Evolutionary conservation across 2,113 vertebrate genomes (phyloP), one percentile per base, ranked within the genome.

Genomic region (Uria aalge): DNA sequence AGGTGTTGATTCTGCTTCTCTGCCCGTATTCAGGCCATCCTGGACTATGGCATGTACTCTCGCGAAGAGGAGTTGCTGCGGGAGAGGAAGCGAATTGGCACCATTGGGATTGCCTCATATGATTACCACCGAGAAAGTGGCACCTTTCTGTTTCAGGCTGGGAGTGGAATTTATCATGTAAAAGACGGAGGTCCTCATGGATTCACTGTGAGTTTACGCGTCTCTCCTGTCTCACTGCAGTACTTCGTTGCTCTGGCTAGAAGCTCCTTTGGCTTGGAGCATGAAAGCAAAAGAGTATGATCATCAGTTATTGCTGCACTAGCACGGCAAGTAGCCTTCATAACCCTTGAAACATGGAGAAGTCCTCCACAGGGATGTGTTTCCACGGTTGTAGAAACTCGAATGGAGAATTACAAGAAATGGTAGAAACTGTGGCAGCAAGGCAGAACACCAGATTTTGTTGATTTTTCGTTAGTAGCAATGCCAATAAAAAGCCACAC

Each of bases 31-130:
- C 90, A 98, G 98, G 98, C 98, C 52, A 96, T 98, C 85, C 97
- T 98, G 84, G 98, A 99, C 96, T 99, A 98, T 69, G 98, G 98
- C 75, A 98, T 98, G 98, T 99, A 99, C 95, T 99, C 98, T 48
- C 98, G 98, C 12, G 98, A 99, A 30, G 98, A 99, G 90, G 98
- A 99, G 57, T 21, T 99, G 48, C 96, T 99, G 41, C 96, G 98
- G 78, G 98, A 99, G 96, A 98, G 98, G 85, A 99, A 99, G 94
- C 97, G 98, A 5, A 98, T 99, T 8, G 98, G 98, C 74, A 98
- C 98, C 1, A 57, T 99, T 4, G 98, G 98, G 29, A 98, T 99
- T 8, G 98, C 98, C 62, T 98, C 98, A 30, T 99, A 98, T 0
- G 98, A 99, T 64, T 98, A 99, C 88, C 98, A 99, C 84, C 97